Base-by-base conservation (phyloP, 2,113 vertebrate genomes). In the Pteropus alecto region DNA sequence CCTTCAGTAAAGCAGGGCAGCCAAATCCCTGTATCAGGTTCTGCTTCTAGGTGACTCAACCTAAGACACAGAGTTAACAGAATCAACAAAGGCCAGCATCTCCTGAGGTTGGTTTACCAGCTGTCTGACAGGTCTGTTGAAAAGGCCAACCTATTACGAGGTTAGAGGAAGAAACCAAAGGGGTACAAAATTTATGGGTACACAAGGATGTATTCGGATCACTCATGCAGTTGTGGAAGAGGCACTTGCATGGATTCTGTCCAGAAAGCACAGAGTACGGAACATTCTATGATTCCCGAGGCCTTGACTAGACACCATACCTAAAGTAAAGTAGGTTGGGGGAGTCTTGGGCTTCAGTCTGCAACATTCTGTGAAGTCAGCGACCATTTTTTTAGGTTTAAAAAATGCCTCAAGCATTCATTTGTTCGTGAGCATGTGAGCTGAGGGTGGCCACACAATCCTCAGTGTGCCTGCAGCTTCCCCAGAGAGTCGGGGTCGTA, bases 401-500 rank as follows among this genome's bases (percentile, higher is more conserved):
- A 82, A 70, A 83, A 70, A 56, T 71, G 74, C 85, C 90, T 94
- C 77, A 54, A 89, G 98, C 93, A 96, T 93, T 88, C 90, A 70
- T 81, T 48, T 94, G 90, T 87, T 28, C 9, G 0, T 92, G 97
- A 90, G 21, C 3, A 1, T 3, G 70, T 43, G 70, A 92, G 83
- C 95, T 8, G 68, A 94, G 97, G 91, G 93, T 2, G 48, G 96
- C 94, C 82, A 18, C 21, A 41, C 54, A 60, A 10, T 18, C 73
- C 70, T 96, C 76, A 8, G 88, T 63, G 90, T 87, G 96, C 97
- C 94, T 96, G 83, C 41, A 95, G 97, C 71, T 28, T 92, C 95
- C 97, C 90, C 90, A 41, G 56, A 90, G 68, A 33, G 89, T 35
- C 70, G 68, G 81, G 82, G 73, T 96, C 87, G 16, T 65, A 94